phyloP scores from a whole-genome alignment of 2,888 invertebrate species.

The Acronicta leporina region DNA sequence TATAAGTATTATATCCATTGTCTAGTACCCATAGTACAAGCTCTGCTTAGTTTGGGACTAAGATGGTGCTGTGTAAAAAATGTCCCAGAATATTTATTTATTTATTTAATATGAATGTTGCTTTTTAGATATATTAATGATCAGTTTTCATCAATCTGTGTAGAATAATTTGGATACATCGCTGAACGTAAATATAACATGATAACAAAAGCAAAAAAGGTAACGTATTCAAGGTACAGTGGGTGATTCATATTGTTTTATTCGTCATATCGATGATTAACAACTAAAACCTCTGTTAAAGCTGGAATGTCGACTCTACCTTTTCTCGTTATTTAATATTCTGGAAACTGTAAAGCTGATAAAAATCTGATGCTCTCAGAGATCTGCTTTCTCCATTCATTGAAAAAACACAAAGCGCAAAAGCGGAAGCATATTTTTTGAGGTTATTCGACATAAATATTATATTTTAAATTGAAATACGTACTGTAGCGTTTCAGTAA shows the following conservation, averaged over 20 bases:
- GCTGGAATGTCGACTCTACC: conserved; percentile 10
- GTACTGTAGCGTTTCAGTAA: no score
- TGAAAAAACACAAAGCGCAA: no score
- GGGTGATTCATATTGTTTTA: conserved; percentile 46
- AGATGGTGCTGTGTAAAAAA: no score
- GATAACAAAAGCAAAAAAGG: conserved; percentile 39
- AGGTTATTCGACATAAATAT: no score
- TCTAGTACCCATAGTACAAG: no score
- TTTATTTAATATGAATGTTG: background rate
- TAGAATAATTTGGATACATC: conserved; percentile 14
- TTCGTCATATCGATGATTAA: conserved; percentile 55
- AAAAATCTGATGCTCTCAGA: background rate
- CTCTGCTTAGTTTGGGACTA: no score
- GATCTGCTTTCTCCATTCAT: background rate
- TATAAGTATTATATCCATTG: no score
- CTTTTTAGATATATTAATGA: conserved; percentile 1
- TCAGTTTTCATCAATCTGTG: conserved; percentile 13
- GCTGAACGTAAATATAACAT: conserved; percentile 15
- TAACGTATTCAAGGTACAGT: conserved; percentile 33
- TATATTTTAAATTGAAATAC: no score
- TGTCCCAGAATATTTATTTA: no score
- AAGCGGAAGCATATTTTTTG: no score
- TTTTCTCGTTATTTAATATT: conserved; percentile 2
- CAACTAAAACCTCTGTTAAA: conserved; percentile 37
- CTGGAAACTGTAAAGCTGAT: background rate